A percentile compares a stretch with the other conserved stretches of the same genome.
Evolutionary conservation across 2,888 invertebrate genomes (phyloP).

Genomic region (Ditula angustiorana): DNA sequence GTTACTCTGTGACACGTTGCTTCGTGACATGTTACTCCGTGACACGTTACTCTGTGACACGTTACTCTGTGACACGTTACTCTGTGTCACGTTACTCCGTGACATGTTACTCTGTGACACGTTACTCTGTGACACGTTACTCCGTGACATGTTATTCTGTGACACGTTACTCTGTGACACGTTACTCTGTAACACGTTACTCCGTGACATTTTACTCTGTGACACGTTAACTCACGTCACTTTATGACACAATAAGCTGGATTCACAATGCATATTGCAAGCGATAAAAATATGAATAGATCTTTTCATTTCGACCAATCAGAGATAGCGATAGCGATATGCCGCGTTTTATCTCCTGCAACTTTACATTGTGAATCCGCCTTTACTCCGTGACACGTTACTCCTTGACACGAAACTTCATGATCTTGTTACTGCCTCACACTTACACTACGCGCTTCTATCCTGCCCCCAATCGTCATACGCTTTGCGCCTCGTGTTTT

Average conservation of each 20-base stretch:
- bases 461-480: constrained; percentile 42
- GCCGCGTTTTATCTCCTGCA: too few species aligned
- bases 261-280: too few species aligned
- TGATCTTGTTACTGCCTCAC: constrained; percentile 29
- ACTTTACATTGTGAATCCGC: too few species aligned
- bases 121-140: constrained; percentile 20
- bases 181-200: constrained; percentile 30
- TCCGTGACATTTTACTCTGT: neutral
- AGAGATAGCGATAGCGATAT: too few species aligned
- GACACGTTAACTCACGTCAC: too few species aligned
- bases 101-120: constrained; percentile 22
- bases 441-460: constrained; percentile 38
- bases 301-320: too few species aligned
- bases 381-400: too few species aligned
- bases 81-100: neutral
- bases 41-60: constrained; percentile 23
- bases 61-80: constrained; percentile 20
- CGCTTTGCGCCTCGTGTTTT: constrained; percentile 50
- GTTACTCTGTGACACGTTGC: too few species aligned
- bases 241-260: too few species aligned
- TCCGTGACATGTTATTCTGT: too few species aligned
- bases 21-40: neutral
- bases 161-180: neutral
- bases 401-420: neutral
- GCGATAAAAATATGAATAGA: too few species aligned